Base-by-base conservation (phyloP, 2,888 invertebrate genomes). In the Heteromyza rotundicornis region DNA sequence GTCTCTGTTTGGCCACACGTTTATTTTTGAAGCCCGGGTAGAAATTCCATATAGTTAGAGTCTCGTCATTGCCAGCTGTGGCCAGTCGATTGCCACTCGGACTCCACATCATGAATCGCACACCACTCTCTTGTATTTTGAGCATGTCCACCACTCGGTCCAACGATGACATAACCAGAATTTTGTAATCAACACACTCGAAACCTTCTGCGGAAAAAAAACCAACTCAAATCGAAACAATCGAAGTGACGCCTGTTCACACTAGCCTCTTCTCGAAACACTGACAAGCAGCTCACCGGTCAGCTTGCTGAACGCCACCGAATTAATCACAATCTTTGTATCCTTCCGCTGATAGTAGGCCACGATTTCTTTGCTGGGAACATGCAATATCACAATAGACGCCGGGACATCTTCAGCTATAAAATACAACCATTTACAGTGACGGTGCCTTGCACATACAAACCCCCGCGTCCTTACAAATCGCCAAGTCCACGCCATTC, bases 221-320 rank as follows among this genome's bases (percentile, higher is more conserved):
- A 7, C 17, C 12, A 12, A 32, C 32, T 32, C 12, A 32, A 32
- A 32, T 32, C 12, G n/a, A n/a, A n/a, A n/a, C n/a, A n/a, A n/a
- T n/a, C n/a, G n/a, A n/a, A n/a, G n/a, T n/a, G n/a, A n/a, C n/a
- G n/a, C n/a, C n/a, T n/a, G n/a, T n/a, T n/a, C n/a, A 40, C 3
- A 14, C 59, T 59, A 67, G 78, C 80, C 76, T 64, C 61, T 60
- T 35, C 68, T 69, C 8, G 69, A 73, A 62, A 70, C 74, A 67
- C 80, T 82, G 60, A 84, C 83, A 58, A 85, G 73, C 54, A 85
- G 67, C 67, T 84, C 85, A 1, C 78, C 84, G 1, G 84, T 84
- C 10, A 82, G 59, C 59, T 80, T 82, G 67, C 80, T 84, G 59
- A 84, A 84, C 1, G 78, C 77, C 1, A 85, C 71, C 8, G 74